These are phyloP conservation scores for Brenthis hecate DNA, from an alignment of 2,888 invertebrate genomes.

Conservation along the genomic window DNA sequence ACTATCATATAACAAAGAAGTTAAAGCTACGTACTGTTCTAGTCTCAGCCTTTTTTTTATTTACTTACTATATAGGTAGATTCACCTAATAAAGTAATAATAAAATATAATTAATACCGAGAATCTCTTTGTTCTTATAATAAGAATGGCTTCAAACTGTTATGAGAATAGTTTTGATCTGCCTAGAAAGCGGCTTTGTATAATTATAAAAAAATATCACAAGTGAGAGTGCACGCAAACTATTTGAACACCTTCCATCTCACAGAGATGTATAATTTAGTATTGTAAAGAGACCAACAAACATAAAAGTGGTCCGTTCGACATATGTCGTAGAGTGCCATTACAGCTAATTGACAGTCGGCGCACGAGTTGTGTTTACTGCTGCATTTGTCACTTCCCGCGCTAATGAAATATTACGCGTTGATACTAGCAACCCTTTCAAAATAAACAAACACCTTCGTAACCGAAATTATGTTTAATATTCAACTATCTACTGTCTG, in stretches of 20 bases:
- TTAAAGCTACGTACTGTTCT: no score
- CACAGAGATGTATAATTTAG: slow-evolving; percentile 59
- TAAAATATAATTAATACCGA: slow-evolving; percentile 3
- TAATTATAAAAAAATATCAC: slow-evolving; percentile 4
- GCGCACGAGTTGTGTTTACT: slow-evolving; percentile 65
- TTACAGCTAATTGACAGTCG: slow-evolving; percentile 74
- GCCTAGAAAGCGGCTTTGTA: slow-evolving; percentile 1
- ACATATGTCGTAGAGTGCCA: slow-evolving; percentile 73
- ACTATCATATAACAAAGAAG: no score
- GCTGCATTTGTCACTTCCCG: slow-evolving; percentile 75
- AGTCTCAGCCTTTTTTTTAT: no score
- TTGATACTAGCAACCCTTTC: slow-evolving; percentile 55
- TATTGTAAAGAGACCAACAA: slow-evolving; percentile 70
- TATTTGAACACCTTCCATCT: slow-evolving; percentile 22
- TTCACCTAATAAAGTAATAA: not conserved
- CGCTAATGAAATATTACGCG: slow-evolving; percentile 67
- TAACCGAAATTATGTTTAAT: slow-evolving; percentile 6
- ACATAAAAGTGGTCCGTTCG: slow-evolving; percentile 64
- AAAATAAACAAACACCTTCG: slow-evolving; percentile 55
- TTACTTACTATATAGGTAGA: no score
- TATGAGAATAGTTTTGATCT: slow-evolving; percentile 7
- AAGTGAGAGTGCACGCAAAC: slow-evolving; percentile 5
- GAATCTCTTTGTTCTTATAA: not conserved
- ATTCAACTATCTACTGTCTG: no score
- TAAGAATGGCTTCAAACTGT: slow-evolving; percentile 6